phyloP scores from a whole-genome alignment of 2,113 vertebrate species.

The Salvelinus alpinus region DNA sequence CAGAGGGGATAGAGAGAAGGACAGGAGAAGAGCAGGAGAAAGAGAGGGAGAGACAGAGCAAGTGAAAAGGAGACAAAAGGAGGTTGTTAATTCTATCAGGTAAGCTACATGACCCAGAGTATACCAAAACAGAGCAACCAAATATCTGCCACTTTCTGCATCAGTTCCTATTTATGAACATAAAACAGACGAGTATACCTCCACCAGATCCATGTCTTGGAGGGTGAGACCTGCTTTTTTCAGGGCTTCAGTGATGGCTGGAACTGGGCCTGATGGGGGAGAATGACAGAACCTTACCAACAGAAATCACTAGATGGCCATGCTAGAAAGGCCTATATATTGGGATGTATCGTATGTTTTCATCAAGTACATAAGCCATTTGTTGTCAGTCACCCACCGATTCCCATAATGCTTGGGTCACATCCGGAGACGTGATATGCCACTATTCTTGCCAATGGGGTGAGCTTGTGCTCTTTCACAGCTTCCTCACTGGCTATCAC shows the following conservation, averaged over 20 bases:
- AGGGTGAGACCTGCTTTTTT: slow-evolving; percentile 89
- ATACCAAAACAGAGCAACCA: slow-evolving; percentile 3
- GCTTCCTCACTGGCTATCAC: slow-evolving; percentile 93
- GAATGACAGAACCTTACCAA: neutral
- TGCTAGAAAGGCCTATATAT: slow-evolving; percentile 4
- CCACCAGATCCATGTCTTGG: slow-evolving; percentile 93
- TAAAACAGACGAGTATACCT: slow-evolving; percentile 72
- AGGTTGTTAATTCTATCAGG: too few relatives aligned
- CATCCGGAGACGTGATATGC: slow-evolving; percentile 88
- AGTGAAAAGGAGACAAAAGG: too few relatives aligned
- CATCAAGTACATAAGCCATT: neutral
- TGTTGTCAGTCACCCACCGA: slow-evolving; percentile 78
- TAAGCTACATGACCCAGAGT: neutral
- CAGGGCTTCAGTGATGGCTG: slow-evolving; percentile 87
- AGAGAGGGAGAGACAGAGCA: too few relatives aligned
- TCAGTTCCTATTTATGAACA: slow-evolving; percentile 1
- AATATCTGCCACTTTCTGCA: neutral
- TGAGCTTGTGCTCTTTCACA: slow-evolving; percentile 85
- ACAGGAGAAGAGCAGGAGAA: neutral
- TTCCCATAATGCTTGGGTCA: slow-evolving; percentile 97
- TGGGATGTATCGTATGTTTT: neutral
- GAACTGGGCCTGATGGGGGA: slow-evolving; percentile 83
- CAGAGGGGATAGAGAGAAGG: slow-evolving; percentile 2
- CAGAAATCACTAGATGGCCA: neutral
- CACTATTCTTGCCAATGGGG: slow-evolving; percentile 89